A percentile compares a stretch with the other conserved stretches of the same genome.
Evolutionary conservation across 2,113 vertebrate species (phyloP).

Genomic region (Lagopus muta): DNA sequence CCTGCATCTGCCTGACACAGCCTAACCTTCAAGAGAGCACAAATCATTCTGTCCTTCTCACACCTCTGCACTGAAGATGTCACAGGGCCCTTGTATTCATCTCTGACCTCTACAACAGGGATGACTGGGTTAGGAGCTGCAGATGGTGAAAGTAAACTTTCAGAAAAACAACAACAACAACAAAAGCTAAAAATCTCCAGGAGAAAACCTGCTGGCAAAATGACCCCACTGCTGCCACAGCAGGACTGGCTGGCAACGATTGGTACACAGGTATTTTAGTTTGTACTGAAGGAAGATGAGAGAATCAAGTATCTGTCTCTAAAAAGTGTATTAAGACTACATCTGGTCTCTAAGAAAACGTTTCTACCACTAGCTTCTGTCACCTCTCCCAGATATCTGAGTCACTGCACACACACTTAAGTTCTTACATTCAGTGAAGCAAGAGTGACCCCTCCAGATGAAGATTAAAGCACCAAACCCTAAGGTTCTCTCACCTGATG

Average conservation of each 20-base stretch:
- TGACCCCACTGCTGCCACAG: not conserved
- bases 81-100: rapidly evolving
- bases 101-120: not conserved
- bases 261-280: rapidly evolving
- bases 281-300: not conserved
- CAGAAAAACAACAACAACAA: not conserved
- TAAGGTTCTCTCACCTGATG: not conserved
- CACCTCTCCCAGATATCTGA: not conserved
- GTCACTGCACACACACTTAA: not conserved
- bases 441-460: slow-evolving; percentile 55
- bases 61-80: not conserved
- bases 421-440: slow-evolving; percentile 2
- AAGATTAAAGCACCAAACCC: slow-evolving; percentile 1
- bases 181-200: not conserved
- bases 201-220: not conserved
- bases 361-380: not conserved
- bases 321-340: not conserved
- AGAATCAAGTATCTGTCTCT: not conserved
- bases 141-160: not conserved
- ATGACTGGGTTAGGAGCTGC: not conserved
- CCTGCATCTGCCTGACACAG: not conserved
- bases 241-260: not conserved
- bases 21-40: not conserved
- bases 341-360: not conserved
- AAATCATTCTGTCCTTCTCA: not conserved